Base-by-base conservation (phyloP, 2,797 vertebrate species). In the Erethizon dorsatum region DNA sequence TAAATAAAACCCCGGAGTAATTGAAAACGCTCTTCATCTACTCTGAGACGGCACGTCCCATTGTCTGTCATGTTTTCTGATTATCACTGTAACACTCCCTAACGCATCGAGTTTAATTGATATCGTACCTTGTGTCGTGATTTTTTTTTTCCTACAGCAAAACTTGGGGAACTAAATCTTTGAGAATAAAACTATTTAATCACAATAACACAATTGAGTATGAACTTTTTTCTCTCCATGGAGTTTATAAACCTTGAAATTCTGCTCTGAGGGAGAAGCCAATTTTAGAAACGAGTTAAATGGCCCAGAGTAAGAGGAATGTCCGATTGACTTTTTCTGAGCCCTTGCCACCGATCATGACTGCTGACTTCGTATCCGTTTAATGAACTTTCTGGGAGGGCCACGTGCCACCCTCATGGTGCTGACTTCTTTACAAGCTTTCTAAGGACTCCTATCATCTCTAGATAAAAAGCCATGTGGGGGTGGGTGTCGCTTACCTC, bases 161-260 rank as follows among this genome's bases (percentile, higher is more conserved):
- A 94, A 93, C 83, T 90, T 88, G 82, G 93, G 82, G 93, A 92
- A 85, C 96, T 95, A 94, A 94, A 83, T 96, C 80, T 90, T 90
- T 52, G 82, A 77, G 73, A 95, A 96, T 88, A 94, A 96, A 97
- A 90, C n/a, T 54, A 82, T 54, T 93, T 92, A 88, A 83, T 90
- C 89, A 50, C 82, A 96, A 73, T 75, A 90, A 95, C 75, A 84
- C 73, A 89, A 78, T 20, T 89, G 77, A 77, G 67, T 77, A 54
- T 87, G 82, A 90, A 77, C 52, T 90, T 92, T 83, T 92, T 73
- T 94, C 73, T 94, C 75, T 90, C 83, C 41, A 67, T 79, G 54
- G 91, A 95, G 83, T 94, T 97, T 96, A 96, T 95, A 97, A 95
- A 94, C 94, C 86, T 95, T 6, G 11, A 80, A 94, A 87, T 93